Percentiles rank a stretch among this genome's conserved stretches.
These are phyloP conservation scores for Danaus chrysippus DNA, from an alignment of 2,888 invertebrate genomes.

Conservation along the genomic window DNA sequence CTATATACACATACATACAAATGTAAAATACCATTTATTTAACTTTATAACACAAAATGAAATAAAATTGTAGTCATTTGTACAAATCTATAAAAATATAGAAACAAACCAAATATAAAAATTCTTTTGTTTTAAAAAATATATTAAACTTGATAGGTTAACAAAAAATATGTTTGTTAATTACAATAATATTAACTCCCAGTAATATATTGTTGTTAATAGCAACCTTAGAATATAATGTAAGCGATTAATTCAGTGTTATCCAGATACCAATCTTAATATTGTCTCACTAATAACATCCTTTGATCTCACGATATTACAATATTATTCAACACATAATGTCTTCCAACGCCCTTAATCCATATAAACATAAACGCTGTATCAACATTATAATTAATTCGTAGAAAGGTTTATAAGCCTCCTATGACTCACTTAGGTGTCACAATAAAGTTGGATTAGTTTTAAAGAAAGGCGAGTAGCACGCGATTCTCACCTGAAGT, in stretches of 20 bases:
- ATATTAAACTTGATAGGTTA: too few species aligned
- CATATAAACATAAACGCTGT: background rate
- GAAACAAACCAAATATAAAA: too few species aligned
- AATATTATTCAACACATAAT: background rate
- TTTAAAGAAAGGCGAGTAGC: constrained; percentile 53
- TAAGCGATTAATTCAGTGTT: constrained; percentile 2
- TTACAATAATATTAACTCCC: background rate
- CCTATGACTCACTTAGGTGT: constrained; percentile 43
- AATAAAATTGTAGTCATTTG: too few species aligned
- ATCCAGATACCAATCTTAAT: constrained; percentile 5
- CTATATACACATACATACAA: too few species aligned
- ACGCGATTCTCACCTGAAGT: constrained; percentile 68
- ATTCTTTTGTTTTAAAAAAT: too few species aligned
- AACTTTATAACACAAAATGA: too few species aligned
- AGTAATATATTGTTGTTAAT: background rate
- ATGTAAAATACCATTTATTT: too few species aligned
- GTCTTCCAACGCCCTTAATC: background rate
- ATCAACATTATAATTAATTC: constrained; percentile 8
- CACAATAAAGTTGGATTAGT: constrained; percentile 59
- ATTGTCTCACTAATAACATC: constrained; percentile 4
- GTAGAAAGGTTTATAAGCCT: constrained; percentile 15
- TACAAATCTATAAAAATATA: too few species aligned
- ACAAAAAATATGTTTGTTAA: too few species aligned
- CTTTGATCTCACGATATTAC: constrained; percentile 4
- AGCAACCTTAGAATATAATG: background rate